A percentile compares a stretch with the other conserved stretches of the same genome.
Conservation (phyloP, 2,888 invertebrate genomes). For the Habroteleia sp. region DNA sequence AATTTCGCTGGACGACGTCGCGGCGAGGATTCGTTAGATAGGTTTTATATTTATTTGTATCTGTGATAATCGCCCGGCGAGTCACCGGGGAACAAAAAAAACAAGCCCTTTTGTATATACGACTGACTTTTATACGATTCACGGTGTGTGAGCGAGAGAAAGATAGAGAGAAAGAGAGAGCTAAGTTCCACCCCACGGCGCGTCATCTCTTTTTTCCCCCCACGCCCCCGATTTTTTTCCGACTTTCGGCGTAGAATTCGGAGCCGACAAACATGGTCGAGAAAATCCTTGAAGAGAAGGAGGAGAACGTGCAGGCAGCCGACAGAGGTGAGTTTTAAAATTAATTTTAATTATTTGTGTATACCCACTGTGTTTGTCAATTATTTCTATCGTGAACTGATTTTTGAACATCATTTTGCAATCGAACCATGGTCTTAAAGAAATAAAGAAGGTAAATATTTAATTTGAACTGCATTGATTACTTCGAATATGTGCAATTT, state of each 20-base stretch:
- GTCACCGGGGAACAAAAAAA: slow-evolving; percentile 20
- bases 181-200: slow-evolving; percentile 1
- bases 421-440: no score
- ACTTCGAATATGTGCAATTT: no score
- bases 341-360: no score
- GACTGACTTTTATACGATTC: slow-evolving; percentile 81
- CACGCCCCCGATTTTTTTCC: background rate
- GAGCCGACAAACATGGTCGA: slow-evolving; percentile 83
- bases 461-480: no score
- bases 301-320: slow-evolving; percentile 77
- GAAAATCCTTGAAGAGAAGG: slow-evolving; percentile 85
- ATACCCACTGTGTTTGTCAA: no score
- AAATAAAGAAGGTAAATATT: no score
- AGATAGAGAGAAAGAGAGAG: slow-evolving; percentile 19
- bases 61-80: slow-evolving; percentile 77
- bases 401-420: no score
- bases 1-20: slow-evolving; percentile 24
- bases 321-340: slow-evolving; percentile 35
- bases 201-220: background rate
- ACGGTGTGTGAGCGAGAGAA: slow-evolving; percentile 67
- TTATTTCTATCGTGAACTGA: no score
- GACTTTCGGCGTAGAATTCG: background rate
- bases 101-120: slow-evolving; percentile 80
- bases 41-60: slow-evolving; percentile 81
- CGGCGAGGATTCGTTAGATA: slow-evolving; percentile 69